Evolutionary conservation across 2,888 invertebrate species (phyloP), one percentile per base, ranked within the genome.

Genomic region (Ceriagrion tenellum): DNA sequence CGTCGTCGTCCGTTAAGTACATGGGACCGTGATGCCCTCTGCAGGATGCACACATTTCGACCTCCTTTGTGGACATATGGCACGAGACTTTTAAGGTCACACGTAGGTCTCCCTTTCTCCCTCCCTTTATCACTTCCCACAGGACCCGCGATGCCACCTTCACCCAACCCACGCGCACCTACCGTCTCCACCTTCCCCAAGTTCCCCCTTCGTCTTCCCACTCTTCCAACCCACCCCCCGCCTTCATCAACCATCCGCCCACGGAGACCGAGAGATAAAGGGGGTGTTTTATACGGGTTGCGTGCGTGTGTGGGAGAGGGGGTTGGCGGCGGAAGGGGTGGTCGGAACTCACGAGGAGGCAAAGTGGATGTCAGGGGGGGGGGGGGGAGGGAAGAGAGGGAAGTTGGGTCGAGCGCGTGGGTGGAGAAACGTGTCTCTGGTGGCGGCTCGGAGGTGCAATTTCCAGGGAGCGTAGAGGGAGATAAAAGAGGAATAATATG

Each of bases 41-140:
- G 47, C 47, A 47, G 47, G 47, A 47, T 47, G 8, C 47, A 47
- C 47, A 47, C 47, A 47, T 47, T 2, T 8, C 47, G 8, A 47
- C 47, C 47, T 47, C 47, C 59, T 59, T 20, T 20, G 12, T 59
- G 59, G 59, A 59, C 59, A 59, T 59, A 59, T 59, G 59, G 23
- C 93, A 69, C 47, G 6, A 18, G 93, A n/a, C 93, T 93, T 93
- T 74, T 55, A 93, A 93, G 93, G 69, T 47, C 63, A 93, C 47
- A 16, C 81, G 81, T 81, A 16, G 81, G 16, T 35, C 30, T 12
- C 6, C 13, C 12, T 3, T 89, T 13, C n/a, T 26, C 26, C 89
- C 55, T n/a, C 89, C 12, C 12, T 10, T 16, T 56, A 55, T 3
- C 3, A 12, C 93, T 26, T 69, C 93, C 93, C 69, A 93, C 93